Evolutionary conservation across 2,113 vertebrate species (phyloP), one percentile per base, ranked within the genome.

Genomic region (Myiozetetes cayanensis): DNA sequence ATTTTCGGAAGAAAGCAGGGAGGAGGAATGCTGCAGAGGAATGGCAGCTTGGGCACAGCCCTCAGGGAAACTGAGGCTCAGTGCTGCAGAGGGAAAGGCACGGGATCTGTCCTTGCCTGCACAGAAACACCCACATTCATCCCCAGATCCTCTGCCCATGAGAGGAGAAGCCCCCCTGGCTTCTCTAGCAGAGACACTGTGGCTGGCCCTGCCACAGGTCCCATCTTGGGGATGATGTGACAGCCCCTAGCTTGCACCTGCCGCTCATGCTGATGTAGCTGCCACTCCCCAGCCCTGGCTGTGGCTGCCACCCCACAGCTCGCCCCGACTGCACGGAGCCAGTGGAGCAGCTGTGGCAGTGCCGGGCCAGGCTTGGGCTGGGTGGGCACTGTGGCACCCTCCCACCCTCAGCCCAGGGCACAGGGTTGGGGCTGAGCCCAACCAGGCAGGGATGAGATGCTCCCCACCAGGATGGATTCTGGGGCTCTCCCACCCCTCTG

Each of bases 31-130:
- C 41, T 0, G 0, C 33, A 21, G 49, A 62, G 35, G 62, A 85
- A n/a, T 17, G 58, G 83, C 74, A 62, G 44, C 58, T 83, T 62
- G 41, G 71, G 31, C 62, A n/a, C 71, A 65, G 83, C 52, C 58
- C 68, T 18, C 27, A 23, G 65, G 28, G 59, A 86, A 70, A 43
- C 76, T 5, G 14, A 76, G 44, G 35, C 74, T 85, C 83, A 47
- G 44, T 0, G 0, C 33, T 53, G 52, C 35, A 30, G 35, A 20
- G 66, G 68, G n/a, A 71, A 43, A 1, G 12, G 74, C 0, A 0
- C 28, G 23, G 37, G 59, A 61, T 44, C n/a, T 6, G 10, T 30
- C 71, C 79, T 25, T 33, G 71, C 43, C 43, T 85, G 41, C 10
- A 4, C 33, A 66, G 77, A 35, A 89, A 66, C 39, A 23, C 41